Evolutionary conservation across 2,113 vertebrate genomes (phyloP).

Genomic region (Cricetomys ansorgei): DNA sequence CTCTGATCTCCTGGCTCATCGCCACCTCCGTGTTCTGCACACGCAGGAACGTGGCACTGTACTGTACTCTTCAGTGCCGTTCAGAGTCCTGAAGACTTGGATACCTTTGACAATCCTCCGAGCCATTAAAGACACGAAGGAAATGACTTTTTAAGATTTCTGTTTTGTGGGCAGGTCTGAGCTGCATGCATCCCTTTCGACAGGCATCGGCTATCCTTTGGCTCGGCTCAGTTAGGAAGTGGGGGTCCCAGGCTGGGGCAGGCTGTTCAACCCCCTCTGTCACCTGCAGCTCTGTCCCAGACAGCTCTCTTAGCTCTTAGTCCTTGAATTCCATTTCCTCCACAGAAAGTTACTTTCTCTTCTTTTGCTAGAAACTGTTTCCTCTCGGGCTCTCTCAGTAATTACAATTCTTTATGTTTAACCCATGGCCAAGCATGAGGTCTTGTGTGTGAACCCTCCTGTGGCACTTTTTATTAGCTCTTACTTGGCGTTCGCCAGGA

Average conservation of each 20-base stretch:
- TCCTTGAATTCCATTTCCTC: constrained; percentile 46
- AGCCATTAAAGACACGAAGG: not conserved
- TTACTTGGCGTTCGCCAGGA: not conserved
- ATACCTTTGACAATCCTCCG: constrained; percentile 18
- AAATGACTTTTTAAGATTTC: not conserved
- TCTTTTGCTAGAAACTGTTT: constrained; percentile 41
- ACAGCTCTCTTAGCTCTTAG: not conserved
- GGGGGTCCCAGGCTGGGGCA: not conserved
- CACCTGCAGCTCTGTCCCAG: not conserved
- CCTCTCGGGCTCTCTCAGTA: constrained; percentile 22
- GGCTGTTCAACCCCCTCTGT: not conserved
- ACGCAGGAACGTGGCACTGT: not conserved
- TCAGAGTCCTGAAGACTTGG: not conserved
- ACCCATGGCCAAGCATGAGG: not conserved
- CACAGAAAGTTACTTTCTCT: constrained; percentile 47
- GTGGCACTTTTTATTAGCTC: constrained; percentile 54
- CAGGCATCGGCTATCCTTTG: not conserved
- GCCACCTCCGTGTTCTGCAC: not conserved
- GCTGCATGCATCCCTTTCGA: too few relatives aligned
- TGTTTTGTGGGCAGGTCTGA: not conserved
- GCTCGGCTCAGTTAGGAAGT: not conserved
- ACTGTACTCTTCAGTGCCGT: not conserved
- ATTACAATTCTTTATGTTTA: constrained; percentile 65
- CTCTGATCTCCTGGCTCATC: not conserved
- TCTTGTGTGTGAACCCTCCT: constrained; percentile 26